Conservation (phyloP, 2,113 vertebrate species). For the Pollachius pollachius region DNA sequence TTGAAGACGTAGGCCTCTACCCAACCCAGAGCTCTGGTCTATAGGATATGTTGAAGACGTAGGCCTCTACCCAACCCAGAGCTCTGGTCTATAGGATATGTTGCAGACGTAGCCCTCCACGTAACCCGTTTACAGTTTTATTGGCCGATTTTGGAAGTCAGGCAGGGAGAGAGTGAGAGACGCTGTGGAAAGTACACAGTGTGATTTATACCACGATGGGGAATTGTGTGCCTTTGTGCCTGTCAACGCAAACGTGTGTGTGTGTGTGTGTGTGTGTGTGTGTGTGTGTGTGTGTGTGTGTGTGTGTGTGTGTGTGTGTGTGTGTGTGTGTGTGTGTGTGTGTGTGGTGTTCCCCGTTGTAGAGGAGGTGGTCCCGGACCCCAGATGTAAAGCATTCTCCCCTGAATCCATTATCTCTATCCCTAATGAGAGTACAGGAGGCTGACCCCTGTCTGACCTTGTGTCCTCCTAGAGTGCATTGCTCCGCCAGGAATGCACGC, state of each 20-base stretch:
- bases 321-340: background rate
- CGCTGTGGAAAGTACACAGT: background rate
- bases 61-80: too few species aligned
- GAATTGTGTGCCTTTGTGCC: too few species aligned
- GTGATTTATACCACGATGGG: slow-evolving; percentile 12
- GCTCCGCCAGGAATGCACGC: too few species aligned
- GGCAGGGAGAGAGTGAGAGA: background rate
- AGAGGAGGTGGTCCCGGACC: too few species aligned
- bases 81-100: too few species aligned
- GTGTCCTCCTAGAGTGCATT: background rate
- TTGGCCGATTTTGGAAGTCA: background rate
- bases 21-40: too few species aligned
- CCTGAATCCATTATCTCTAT: slow-evolving; percentile 40
- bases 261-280: slow-evolving; percentile 2
- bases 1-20: too few species aligned
- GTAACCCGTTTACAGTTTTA: too few species aligned
- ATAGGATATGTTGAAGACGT: too few species aligned
- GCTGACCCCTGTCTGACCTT: slow-evolving; percentile 33
- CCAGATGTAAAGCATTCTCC: background rate
- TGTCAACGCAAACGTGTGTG: background rate
- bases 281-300: slow-evolving; percentile 6
- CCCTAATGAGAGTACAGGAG: slow-evolving; percentile 41
- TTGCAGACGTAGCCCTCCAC: too few species aligned
- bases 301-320: background rate
- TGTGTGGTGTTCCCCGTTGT: background rate